Base-by-base conservation (phyloP, 92 coral and sea anemone species). In the Paragorgia papillata region DNA sequence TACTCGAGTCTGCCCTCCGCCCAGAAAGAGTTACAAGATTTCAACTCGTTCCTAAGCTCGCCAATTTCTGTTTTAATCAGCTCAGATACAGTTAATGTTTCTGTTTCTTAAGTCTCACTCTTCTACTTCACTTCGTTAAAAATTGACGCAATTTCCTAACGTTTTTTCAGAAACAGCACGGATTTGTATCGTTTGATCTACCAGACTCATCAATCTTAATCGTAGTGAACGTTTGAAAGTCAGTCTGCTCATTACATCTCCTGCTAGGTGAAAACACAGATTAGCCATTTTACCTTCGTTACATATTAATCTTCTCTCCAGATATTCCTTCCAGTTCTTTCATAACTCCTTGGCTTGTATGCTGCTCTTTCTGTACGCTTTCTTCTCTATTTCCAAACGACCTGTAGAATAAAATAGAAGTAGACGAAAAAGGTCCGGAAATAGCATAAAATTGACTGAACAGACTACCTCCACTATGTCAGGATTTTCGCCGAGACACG, bases 241-340 rank as follows among this genome's bases (percentile, higher is more conserved):
- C 75, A 46, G 41, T 44, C 59, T 13, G 17, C 10, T 13, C 26
- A 68, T 12, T 10, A 21, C 5, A 33, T 17, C 37, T 68, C 75
- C 75, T 43, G 74, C 74, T 44, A 68, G n/a, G 59, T 49, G 15
- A 4, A 12, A 27, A 44, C 19, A 27, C 58, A 19, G 33, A 26
- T 24, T 17, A 66, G 48, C 68, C 30, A 41, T 55, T 30, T 37
- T 71, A 71, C 64, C 50, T 27, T 48, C 22, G 44, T 29, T 35
- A 53, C 49, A 25, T 54, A 18, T 53, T 33, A 34, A 18, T 19
- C 78, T 53, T 35, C 58, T 22, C 20, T 2, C n/a, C 57, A 3
- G 30, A 55, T 55, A 30, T n/a, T 71, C 50, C 0, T 18, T 31
- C 32, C 1, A 50, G 19, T 31, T 46, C n/a, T 46, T 46, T 46